These are phyloP conservation scores for Dichetophora obliterata DNA, from an alignment of 2,888 invertebrate genomes.

Conservation along the genomic window DNA sequence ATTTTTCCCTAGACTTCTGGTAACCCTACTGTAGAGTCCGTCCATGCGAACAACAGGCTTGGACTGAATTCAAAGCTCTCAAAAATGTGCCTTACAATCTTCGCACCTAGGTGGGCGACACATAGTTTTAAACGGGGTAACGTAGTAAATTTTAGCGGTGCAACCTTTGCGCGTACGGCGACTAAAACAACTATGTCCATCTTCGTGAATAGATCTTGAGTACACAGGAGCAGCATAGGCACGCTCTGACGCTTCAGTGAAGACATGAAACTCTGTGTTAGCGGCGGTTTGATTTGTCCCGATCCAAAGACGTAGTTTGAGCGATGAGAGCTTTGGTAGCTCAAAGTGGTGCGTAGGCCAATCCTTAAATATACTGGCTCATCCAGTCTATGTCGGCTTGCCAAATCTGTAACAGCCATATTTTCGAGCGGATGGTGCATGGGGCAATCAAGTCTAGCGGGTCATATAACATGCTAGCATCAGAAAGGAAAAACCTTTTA, in stretches of 20 bases:
- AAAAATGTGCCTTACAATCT: background rate
- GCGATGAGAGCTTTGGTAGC: too few species aligned
- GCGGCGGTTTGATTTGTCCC: too few species aligned
- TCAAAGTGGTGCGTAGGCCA: too few species aligned
- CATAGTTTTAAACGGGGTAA: background rate
- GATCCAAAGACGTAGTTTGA: too few species aligned
- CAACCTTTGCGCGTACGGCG: background rate
- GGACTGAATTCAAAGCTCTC: background rate
- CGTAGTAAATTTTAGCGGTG: background rate
- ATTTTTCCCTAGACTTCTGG: too few species aligned
- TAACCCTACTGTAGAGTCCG: too few species aligned
- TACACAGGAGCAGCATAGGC: background rate
- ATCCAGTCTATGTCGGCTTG: background rate
- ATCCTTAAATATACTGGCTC: too few species aligned
- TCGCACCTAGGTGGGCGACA: background rate
- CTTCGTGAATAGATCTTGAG: background rate
- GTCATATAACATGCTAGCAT: background rate
- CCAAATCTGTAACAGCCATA: constrained; percentile 7
- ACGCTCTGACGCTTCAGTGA: background rate
- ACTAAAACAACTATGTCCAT: background rate
- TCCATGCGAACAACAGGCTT: too few species aligned
- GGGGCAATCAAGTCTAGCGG: background rate
- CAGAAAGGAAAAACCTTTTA: background rate
- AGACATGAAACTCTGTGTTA: too few species aligned
- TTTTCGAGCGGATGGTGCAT: background rate